Base-by-base conservation (phyloP, 1,140 invertebrate species). In the Drosophila ohnishii region DNA sequence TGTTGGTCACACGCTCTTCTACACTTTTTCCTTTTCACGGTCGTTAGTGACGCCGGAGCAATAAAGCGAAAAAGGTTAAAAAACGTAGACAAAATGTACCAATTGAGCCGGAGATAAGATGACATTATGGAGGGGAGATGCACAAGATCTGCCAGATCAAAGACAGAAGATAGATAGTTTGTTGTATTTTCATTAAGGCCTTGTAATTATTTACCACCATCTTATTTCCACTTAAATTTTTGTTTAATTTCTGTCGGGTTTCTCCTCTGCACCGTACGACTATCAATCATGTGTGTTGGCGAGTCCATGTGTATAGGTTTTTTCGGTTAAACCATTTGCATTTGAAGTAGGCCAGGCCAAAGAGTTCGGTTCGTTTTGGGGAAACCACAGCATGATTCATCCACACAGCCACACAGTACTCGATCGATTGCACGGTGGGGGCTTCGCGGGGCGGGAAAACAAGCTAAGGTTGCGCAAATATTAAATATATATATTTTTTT, bases 1-100 rank as follows among this genome's bases (percentile, higher is more conserved):
- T 87, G 79, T 87, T 86, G 83, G 67, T 86, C 83, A 79, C 83
- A 86, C 83, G 83, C 83, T 86, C 72, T 59, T 83, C 63, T 34
- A 81, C 67, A 64, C 71, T 57, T 64, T 83, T 79, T 74, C 58
- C 64, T 83, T 86, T 86, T 86, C 83, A 86, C 83, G 82, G 82
- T 87, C 82, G 83, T 86, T 85, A 86, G 58, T 78, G 82, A 84
- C 77, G 78, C 48, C 42, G 22, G 16, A 40, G 60, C 28, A 48
- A 53, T 55, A 78, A 64, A 59, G 44, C 47, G 45, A 40, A 42
- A 66, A 66, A 57, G 50, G 42, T 42, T 47, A 40, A 45, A 44
- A 55, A 51, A 55, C 16, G 16, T 19, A 75, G 44, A 51, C 51
- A 51, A 74, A 64, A 51, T 28, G 25, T 16, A 50, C 22, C 44